Evolutionary conservation across 1,140 invertebrate genomes (phyloP).

Genomic region (Lanistes nyassanus): DNA sequence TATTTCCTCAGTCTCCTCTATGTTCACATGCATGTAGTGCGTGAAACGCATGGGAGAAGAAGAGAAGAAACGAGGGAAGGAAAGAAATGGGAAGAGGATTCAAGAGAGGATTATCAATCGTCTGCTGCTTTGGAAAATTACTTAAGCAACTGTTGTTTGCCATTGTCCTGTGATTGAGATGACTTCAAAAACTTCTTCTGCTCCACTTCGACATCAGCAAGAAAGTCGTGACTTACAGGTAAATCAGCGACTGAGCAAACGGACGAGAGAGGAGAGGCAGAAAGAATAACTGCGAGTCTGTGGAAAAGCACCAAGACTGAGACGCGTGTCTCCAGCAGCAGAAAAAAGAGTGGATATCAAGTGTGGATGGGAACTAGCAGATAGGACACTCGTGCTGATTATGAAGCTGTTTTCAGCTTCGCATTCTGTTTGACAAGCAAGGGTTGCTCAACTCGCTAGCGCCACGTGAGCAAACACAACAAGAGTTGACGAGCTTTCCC

Average conservation of each 20-base stretch:
- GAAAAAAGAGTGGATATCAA: background rate
- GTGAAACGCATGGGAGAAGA: background rate
- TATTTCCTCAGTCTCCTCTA: no score
- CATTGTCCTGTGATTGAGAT: no score
- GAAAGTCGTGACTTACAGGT: no score
- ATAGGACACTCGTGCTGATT: constrained; percentile 5
- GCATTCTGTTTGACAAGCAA: background rate
- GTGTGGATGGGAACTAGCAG: constrained; percentile 5
- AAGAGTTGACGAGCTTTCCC: background rate
- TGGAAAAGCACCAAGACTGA: background rate
- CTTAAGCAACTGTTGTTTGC: no score
- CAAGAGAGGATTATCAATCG: background rate
- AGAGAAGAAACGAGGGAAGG: background rate
- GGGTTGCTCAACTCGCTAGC: background rate
- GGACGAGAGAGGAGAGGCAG: background rate
- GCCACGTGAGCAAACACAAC: background rate
- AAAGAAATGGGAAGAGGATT: background rate
- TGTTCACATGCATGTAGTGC: no score
- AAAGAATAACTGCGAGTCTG: background rate
- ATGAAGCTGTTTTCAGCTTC: background rate
- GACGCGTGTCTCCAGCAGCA: no score
- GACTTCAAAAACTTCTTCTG: no score
- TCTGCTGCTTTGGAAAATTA: no score
- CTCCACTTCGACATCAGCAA: no score
- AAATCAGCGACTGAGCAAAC: no score